These are phyloP conservation scores for Eucidaris tribuloides DNA, from an alignment of 35 echinoderm and acorn worm genomes.

Conservation along the genomic window DNA sequence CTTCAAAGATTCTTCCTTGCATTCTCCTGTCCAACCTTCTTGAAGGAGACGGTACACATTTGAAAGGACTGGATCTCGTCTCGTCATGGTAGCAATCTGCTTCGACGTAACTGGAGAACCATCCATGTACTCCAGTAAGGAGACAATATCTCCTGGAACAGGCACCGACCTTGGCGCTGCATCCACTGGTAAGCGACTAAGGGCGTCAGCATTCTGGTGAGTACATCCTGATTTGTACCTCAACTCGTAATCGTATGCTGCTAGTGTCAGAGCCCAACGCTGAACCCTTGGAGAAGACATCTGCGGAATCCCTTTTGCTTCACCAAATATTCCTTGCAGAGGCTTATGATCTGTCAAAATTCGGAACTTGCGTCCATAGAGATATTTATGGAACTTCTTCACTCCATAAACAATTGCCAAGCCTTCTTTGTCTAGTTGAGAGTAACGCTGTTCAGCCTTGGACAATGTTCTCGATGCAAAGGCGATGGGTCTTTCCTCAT, in stretches of 20 bases:
- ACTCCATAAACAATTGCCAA: slow-evolving; percentile 36
- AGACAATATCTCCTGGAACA: background rate
- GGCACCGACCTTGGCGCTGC: background rate
- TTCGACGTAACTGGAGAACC: background rate
- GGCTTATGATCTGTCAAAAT: slow-evolving; percentile 61
- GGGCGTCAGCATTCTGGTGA: slow-evolving; percentile 41
- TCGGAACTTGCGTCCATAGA: slow-evolving; percentile 43
- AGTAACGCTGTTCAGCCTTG: background rate
- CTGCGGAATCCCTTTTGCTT: background rate
- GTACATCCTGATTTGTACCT: background rate
- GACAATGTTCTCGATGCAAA: slow-evolving; percentile 38
- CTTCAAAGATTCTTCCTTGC: slow-evolving; percentile 1
- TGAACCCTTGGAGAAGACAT: slow-evolving; percentile 48
- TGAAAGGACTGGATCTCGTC: slow-evolving; percentile 15
- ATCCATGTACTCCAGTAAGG: background rate
- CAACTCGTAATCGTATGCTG: slow-evolving; percentile 57
- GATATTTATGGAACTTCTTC: slow-evolving; percentile 42
- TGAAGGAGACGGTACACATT: background rate
- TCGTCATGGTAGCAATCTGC: background rate
- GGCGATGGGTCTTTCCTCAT: slow-evolving; percentile 27
- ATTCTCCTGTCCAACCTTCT: slow-evolving; percentile 27
- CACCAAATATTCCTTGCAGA: slow-evolving; percentile 37
- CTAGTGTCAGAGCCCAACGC: slow-evolving; percentile 37
- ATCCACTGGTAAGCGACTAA: slow-evolving; percentile 44
- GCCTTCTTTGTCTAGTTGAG: slow-evolving; percentile 62